Evolutionary conservation across 2,888 invertebrate species (phyloP).

Genomic region (Miltochrista miniata): DNA sequence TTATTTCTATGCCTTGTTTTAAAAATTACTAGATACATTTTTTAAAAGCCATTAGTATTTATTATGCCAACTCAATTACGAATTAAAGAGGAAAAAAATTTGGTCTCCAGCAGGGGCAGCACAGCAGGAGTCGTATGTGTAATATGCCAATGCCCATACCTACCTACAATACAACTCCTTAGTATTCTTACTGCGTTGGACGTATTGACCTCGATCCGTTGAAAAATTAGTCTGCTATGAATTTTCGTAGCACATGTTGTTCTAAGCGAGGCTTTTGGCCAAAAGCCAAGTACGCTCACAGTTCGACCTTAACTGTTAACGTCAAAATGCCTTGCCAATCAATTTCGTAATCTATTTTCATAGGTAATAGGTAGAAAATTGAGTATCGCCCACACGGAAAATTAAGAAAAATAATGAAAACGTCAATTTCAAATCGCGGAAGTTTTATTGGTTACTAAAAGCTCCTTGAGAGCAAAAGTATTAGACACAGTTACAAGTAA

Average conservation of each 20-base stretch:
- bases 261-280: conserved; percentile 34
- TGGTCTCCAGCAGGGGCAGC: no score
- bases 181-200: background rate
- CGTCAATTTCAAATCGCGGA: background rate
- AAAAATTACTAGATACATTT: no score
- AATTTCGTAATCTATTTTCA: conserved; percentile 26
- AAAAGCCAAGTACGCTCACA: conserved; percentile 41
- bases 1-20: no score
- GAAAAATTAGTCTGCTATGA: conserved; percentile 39
- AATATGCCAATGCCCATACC: background rate
- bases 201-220: conserved; percentile 37
- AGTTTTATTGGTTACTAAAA: background rate
- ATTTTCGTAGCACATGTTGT: conserved; percentile 39
- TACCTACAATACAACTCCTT: background rate
- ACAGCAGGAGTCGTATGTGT: no score
- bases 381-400: background rate
- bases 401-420: background rate
- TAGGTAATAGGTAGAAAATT: conserved; percentile 25
- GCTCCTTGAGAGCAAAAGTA: no score
- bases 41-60: no score
- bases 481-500: no score
- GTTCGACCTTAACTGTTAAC: conserved; percentile 24
- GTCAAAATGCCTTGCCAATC: conserved; percentile 25
- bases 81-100: no score
- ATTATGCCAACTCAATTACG: no score